Percentiles rank a stretch among this genome's conserved stretches.
phyloP scores from a whole-genome alignment of 2,888 invertebrate species.

The Eupithecia tripunctaria region DNA sequence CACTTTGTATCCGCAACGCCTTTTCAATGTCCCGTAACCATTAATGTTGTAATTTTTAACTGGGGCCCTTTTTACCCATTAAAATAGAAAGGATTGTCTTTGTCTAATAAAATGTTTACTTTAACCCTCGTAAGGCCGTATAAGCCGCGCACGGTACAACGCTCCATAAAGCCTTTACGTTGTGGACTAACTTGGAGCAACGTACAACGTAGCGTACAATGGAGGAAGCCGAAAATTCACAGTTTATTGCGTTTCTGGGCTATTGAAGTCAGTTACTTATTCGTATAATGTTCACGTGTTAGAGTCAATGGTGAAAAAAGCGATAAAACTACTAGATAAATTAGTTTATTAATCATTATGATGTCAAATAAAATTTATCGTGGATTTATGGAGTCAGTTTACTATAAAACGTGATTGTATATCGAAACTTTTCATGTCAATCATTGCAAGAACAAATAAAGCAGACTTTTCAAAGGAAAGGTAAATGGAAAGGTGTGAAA shows the following conservation, averaged over 20 bases:
- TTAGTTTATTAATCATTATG: not conserved
- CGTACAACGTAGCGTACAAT: not conserved
- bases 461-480: not conserved
- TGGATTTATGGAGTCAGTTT: not conserved
- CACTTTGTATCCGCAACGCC: not conserved
- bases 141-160: not conserved
- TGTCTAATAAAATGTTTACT: conserved; percentile 9
- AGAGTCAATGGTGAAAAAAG: not conserved
- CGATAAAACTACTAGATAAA: not conserved
- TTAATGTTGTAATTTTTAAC: not conserved
- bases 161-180: conserved; percentile 3
- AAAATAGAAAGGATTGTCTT: conserved; percentile 12
- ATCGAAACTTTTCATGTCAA: not conserved
- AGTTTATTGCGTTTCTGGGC: not conserved
- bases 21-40: not conserved
- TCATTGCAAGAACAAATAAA: not conserved
- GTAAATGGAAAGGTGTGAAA: not conserved
- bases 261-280: not conserved
- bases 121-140: not conserved
- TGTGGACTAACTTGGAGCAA: not conserved
- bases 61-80: not conserved
- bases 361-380: not conserved
- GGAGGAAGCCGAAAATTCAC: not conserved
- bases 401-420: not conserved
- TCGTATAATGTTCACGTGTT: not conserved